Evolutionary conservation across 37 sponge, comb jelly and placozoan species (phyloP), one percentile per base, ranked within the genome.

Genomic region (Halichondria panicea): DNA sequence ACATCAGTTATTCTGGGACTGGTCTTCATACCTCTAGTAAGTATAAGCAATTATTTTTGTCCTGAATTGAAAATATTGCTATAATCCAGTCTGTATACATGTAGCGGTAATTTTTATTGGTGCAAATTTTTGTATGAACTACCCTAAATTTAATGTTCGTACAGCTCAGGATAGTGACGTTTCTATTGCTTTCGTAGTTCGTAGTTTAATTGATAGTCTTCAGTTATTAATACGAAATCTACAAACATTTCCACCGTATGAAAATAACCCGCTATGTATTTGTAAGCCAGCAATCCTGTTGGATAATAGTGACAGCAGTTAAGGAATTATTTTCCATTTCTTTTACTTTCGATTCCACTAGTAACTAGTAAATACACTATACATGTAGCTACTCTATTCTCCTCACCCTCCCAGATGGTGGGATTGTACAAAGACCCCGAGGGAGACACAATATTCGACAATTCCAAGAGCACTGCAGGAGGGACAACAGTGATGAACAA

Each of bases 21-120:
- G 22, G 71, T 84, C n/a, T 84, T 84, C 58, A 36, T 69, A 19
- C 84, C 84, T 1, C n/a, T 52, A 72, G 84, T 83, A 56, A 81
- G 71, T 68, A 25, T 4, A 1, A 15, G 8, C 19, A n/a, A n/a
- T n/a, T 15, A 53, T 34, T 38, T 21, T 12, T 34, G n/a, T 38
- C 41, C 12, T 48, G 43, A 8, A 18, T 6, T 37, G 35, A 35
- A 64, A 35, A 8, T 64, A 35, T 59, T 59, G 61, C 22, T 19
- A 59, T 48, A 48, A 11, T 48, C 52, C 52, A 11, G 15, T 48
- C 15, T 11, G 15, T 48, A 18, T 48, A 15, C 52, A 11, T 48
- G 52, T 48, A 15, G 52, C 52, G 11, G 15, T 15, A 48, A 15
- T 18, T 11, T 48, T 48, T 48, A 11, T 18, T 48, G 15, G 52